These are phyloP conservation scores for Mamestra configurata DNA, from an alignment of 1,140 invertebrate species.

Conservation along the genomic window DNA sequence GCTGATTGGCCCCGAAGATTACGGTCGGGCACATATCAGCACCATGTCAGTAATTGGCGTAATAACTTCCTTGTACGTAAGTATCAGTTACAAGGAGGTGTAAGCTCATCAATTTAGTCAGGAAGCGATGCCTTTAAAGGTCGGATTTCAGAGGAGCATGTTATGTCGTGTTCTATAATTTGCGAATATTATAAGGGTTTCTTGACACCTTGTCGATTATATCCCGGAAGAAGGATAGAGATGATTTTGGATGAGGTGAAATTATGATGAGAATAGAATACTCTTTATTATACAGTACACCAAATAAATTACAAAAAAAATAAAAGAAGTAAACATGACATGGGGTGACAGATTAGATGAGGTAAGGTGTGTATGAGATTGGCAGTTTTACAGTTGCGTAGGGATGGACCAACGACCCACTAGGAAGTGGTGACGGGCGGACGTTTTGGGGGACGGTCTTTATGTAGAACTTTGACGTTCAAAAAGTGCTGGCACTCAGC, in stretches of 20 bases:
- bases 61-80: conserved; percentile 29
- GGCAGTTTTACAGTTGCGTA: no score
- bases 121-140: not conserved
- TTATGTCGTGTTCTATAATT: not conserved
- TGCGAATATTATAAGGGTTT: not conserved
- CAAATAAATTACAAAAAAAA: no score
- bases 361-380: no score
- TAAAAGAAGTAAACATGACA: no score
- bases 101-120: not conserved
- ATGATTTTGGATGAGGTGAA: not conserved
- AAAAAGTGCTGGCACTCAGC: no score
- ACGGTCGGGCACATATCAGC: conserved; percentile 3
- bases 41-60: conserved; percentile 42
- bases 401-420: no score
- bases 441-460: no score
- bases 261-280: no score
- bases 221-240: not conserved
- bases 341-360: no score
- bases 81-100: not conserved
- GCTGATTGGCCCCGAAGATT: conserved; percentile 36
- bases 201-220: not conserved
- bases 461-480: no score
- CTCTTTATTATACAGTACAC: no score
- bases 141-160: not conserved
- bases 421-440: no score